Evolutionary conservation across 2,888 invertebrate species (phyloP).

Genomic region (Molanna angustata): DNA sequence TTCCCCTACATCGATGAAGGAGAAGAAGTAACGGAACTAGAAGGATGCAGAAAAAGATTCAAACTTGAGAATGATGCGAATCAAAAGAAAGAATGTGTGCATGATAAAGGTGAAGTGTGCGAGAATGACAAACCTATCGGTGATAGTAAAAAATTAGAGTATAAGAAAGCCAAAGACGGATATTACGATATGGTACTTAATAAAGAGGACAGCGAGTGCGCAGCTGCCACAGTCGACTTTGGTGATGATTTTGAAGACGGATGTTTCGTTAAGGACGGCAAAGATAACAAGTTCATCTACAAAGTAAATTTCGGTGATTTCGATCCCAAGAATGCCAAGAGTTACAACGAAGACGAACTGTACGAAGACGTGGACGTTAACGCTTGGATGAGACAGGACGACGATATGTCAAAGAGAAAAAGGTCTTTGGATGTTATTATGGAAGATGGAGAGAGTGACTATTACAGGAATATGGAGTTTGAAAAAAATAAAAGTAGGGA

Average conservation of each 20-base stretch:
- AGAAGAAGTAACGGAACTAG: neutral
- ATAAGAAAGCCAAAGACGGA: constrained; percentile 11
- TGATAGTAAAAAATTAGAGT: neutral
- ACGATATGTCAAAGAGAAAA: constrained; percentile 37
- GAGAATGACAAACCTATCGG: neutral
- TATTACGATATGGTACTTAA: constrained; percentile 15
- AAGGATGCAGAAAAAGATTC: constrained; percentile 7
- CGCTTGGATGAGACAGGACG: constrained; percentile 41
- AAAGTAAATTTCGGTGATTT: constrained; percentile 28
- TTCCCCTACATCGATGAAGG: constrained; percentile 1
- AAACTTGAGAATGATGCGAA: neutral
- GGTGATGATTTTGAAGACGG: constrained; percentile 40
- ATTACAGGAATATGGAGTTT: constrained; percentile 49
- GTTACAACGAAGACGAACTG: constrained; percentile 34
- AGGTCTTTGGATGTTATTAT: constrained; percentile 47
- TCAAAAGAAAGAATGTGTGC: neutral
- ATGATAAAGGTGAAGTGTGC: too few species aligned
- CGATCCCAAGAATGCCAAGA: constrained; percentile 27
- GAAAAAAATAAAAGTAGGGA: constrained; percentile 28
- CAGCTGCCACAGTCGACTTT: constrained; percentile 36
- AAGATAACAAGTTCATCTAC: constrained; percentile 26
- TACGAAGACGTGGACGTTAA: constrained; percentile 34
- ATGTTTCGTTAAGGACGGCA: constrained; percentile 17
- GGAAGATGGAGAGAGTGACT: constrained; percentile 52
- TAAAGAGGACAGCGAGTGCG: constrained; percentile 6